phyloP scores from a whole-genome alignment of 2,113 vertebrate species.

The Lophius piscatorius region DNA sequence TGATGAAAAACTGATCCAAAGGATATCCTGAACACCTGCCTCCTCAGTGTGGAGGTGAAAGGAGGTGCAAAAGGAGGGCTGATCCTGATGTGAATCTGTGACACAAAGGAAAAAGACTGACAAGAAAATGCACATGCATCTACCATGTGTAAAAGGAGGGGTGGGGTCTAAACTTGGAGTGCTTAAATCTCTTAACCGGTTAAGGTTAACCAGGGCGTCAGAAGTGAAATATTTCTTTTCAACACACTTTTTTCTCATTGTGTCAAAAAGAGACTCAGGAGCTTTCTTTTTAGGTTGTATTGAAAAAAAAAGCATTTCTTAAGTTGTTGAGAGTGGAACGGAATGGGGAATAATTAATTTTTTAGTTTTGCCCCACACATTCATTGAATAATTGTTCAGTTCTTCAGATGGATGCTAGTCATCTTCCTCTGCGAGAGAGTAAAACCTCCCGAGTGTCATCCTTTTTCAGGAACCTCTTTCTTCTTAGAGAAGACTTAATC shows the following conservation, averaged over 20 bases:
- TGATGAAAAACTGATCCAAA: constrained; percentile 98
- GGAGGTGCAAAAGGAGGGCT: not conserved
- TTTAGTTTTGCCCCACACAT: constrained; percentile 33
- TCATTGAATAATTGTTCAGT: constrained; percentile 25
- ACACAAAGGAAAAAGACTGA: constrained; percentile 32
- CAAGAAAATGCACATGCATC: constrained; percentile 38
- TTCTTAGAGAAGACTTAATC: constrained; percentile 45
- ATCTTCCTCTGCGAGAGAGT: constrained; percentile 6
- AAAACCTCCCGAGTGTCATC: constrained; percentile 23
- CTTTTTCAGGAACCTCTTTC: constrained; percentile 5
- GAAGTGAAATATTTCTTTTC: constrained; percentile 48
- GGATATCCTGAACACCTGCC: constrained; percentile 88
- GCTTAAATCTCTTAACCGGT: constrained; percentile 40
- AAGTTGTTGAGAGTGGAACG: constrained; percentile 16
- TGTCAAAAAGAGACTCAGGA: constrained; percentile 68
- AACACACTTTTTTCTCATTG: constrained; percentile 18
- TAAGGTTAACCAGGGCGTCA: constrained; percentile 25
- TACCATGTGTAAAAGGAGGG: constrained; percentile 10
- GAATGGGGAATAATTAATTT: constrained; percentile 12
- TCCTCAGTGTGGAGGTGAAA: constrained; percentile 15
- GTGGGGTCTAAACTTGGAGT: constrained; percentile 37
- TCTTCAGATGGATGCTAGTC: constrained; percentile 17
- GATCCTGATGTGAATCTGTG: constrained; percentile 31
- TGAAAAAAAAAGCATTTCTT: constrained; percentile 15
- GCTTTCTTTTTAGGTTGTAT: constrained; percentile 32